Evolutionary conservation across 2,888 invertebrate species (phyloP), one percentile per base, ranked within the genome.

Genomic region (Trachelus troglodyta): DNA sequence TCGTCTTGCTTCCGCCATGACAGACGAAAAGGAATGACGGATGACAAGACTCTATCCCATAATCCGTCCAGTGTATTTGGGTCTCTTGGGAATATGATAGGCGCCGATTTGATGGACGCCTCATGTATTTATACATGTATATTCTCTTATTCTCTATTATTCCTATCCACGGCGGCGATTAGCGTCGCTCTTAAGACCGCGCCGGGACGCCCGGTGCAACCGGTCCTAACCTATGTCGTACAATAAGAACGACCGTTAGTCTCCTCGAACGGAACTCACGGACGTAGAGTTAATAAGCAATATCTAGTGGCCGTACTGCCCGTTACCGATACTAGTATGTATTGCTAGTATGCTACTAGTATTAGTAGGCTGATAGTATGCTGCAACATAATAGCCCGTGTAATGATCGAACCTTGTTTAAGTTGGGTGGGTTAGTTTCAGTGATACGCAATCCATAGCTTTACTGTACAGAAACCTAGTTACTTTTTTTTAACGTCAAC

Each of bases 211-310:
- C 71, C 84, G 83, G 83, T 84, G 83, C 87, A 89, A 87, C 89
- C 85, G 87, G 88, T 89, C 88, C 85, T 86, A 81, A 31, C 71
- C 33, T 71, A 23, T 31, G 34, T 34, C n/a, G 69, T 31, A 33
- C 33, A 78, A 75, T 77, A 75, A 79, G 73, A 56, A 81, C 80
- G 83, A 84, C 87, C 87, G 87, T 87, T 87, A 87, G 83, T 84
- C 71, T 23, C 85, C 84, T 81, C 81, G 81, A 81, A 79, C 82
- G 83, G 85, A 84, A 82, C 85, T 84, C 83, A 82, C 82, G 83
- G 85, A 87, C 87, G 85, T 88, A 86, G 87, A 88, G 88, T 89
- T 90, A 90, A 90, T 90, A 90, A 90, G 89, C 89, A 86, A 89
- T 89, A 87, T 86, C 87, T 85, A 82, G 82, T 76, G 68, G 74